phyloP scores from a whole-genome alignment of 2,797 vertebrate species.

The Micrastur ruficollis region DNA sequence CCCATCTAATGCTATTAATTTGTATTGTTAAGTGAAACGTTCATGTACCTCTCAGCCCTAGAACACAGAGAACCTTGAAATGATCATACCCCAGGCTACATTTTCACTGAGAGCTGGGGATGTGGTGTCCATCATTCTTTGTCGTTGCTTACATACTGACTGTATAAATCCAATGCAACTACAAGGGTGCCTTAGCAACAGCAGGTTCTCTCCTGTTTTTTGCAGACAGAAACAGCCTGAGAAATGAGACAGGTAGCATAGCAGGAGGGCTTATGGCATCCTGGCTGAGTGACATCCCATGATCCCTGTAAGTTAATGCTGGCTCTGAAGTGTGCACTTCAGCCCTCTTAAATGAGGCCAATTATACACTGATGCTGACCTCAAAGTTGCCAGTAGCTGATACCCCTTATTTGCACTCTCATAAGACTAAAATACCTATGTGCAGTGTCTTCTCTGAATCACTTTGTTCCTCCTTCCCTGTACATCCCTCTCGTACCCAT shows the following conservation, averaged over 20 bases:
- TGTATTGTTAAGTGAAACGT: conserved; percentile 26
- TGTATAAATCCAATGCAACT: not conserved
- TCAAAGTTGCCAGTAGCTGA: not conserved
- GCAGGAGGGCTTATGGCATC: not conserved
- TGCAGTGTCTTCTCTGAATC: not conserved
- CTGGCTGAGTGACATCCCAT: not conserved
- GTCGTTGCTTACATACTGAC: not conserved
- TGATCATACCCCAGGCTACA: not conserved
- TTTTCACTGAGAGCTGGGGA: not conserved
- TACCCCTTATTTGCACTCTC: not conserved
- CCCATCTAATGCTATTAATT: not conserved
- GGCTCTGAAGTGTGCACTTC: not conserved
- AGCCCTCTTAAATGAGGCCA: not conserved
- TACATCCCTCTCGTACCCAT: not conserved
- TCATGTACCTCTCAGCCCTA: not conserved
- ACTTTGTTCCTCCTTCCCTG: not conserved
- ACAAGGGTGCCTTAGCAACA: not conserved
- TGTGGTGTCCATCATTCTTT: not conserved
- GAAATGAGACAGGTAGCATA: not conserved
- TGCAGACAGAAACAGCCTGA: not conserved
- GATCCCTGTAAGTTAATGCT: not conserved
- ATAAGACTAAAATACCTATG: not conserved
- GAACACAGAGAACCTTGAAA: conserved; percentile 3
- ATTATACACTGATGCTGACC: not conserved
- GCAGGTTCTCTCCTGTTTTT: not conserved